Conservation (phyloP, 2,797 vertebrate species). For the Emydoidea blandingii region DNA sequence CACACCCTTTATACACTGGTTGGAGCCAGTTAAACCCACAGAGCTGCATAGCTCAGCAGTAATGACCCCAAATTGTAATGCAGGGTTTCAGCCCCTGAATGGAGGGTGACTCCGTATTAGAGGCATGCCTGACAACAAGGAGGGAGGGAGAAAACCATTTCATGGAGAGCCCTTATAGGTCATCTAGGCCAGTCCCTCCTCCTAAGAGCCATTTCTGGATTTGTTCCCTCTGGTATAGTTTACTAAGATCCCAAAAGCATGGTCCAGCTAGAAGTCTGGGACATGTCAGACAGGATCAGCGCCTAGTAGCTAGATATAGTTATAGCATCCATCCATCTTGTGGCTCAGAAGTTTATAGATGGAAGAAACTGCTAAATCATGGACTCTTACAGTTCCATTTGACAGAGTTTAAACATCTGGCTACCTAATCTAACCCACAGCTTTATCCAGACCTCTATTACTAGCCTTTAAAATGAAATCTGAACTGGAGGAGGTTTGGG, state of each 20-base stretch:
- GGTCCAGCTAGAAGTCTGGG: neutral
- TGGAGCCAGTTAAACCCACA: neutral
- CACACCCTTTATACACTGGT: neutral
- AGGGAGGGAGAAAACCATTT: too few relatives aligned
- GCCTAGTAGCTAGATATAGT: neutral
- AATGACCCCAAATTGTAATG: too few relatives aligned
- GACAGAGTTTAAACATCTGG: neutral
- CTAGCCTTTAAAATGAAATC: neutral
- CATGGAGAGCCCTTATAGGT: neutral
- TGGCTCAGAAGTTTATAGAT: neutral
- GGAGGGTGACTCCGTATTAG: too few relatives aligned
- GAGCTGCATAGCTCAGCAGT: neutral
- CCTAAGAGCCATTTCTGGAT: neutral
- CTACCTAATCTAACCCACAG: neutral
- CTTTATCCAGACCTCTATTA: neutral
- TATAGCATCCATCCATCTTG: neutral
- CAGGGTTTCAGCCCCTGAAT: too few relatives aligned
- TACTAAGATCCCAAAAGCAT: neutral
- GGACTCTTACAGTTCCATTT: neutral
- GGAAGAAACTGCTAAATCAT: neutral
- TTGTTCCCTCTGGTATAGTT: neutral
- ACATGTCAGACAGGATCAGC: neutral
- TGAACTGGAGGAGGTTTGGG: too few relatives aligned
- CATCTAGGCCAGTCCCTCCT: neutral
- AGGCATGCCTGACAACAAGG: too few relatives aligned